These are phyloP conservation scores for Gymnoscopelus microlampas DNA, from an alignment of 2,797 vertebrate species.

Conservation along the genomic window DNA sequence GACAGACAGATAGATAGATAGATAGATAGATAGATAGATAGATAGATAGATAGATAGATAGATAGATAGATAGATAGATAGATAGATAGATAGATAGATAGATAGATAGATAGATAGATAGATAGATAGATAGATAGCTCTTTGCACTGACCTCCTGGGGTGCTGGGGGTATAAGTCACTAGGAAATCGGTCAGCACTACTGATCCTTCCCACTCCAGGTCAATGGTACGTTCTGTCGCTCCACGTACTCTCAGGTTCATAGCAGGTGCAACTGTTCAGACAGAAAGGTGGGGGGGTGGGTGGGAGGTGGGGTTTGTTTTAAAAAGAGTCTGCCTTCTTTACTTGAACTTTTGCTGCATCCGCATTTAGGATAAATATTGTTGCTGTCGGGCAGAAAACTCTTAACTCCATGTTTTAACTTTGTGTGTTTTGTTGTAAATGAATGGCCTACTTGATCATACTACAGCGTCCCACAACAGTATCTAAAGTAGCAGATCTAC, in stretches of 20 bases:
- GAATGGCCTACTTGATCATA: too few species aligned
- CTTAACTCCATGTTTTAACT: too few species aligned
- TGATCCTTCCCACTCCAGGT: slow-evolving; percentile 92
- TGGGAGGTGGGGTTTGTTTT: neutral
- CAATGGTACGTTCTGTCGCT: slow-evolving; percentile 87
- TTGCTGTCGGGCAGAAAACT: too few species aligned
- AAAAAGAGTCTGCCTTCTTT: too few species aligned
- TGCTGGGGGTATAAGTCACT: slow-evolving; percentile 89
- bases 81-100: neutral
- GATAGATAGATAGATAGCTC: neutral
- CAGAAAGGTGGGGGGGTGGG: slow-evolving; percentile 11
- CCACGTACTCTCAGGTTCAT: slow-evolving; percentile 87
- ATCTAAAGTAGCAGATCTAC: too few species aligned
- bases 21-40: neutral
- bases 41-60: neutral
- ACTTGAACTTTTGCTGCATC: too few species aligned
- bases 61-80: neutral
- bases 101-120: neutral
- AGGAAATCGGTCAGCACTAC: slow-evolving; percentile 90
- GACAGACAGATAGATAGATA: neutral
- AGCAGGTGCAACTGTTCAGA: slow-evolving; percentile 88
- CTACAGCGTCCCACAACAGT: too few species aligned
- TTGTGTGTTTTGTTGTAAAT: too few species aligned
- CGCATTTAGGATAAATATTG: too few species aligned
- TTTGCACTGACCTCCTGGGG: slow-evolving; percentile 73